Conservation (phyloP, 1,140 invertebrate genomes). For the Drosophila setifemur region DNA sequence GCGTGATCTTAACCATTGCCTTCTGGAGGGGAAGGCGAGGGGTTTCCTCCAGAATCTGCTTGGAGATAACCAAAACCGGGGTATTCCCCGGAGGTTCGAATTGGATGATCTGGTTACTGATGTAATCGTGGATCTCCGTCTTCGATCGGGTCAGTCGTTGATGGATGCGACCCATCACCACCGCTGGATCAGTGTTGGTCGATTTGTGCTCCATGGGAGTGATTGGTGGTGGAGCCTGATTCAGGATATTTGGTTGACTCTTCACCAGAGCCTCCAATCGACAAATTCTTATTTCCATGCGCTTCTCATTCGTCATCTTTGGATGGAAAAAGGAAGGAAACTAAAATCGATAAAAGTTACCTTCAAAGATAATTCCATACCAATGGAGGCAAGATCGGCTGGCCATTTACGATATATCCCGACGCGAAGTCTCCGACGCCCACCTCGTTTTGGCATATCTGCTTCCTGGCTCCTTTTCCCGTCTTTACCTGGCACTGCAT, state of each 20-base stretch:
- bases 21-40: background rate
- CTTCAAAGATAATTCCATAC: conserved; percentile 1
- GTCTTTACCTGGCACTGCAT: conserved; percentile 37
- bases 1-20: background rate
- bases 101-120: conserved; percentile 14
- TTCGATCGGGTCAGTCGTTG: conserved; percentile 38
- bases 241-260: background rate
- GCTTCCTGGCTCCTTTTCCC: conserved; percentile 9
- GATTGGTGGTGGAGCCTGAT: conserved; percentile 26
- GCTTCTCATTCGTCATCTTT: conserved; percentile 42
- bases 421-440: conserved; percentile 11
- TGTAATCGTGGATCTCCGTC: conserved; percentile 52
- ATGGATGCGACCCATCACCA: conserved; percentile 18
- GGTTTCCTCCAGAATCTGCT: background rate
- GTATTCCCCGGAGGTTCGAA: background rate
- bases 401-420: conserved; percentile 13
- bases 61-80: background rate
- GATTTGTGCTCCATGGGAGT: background rate
- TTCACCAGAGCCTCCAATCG: conserved; percentile 12
- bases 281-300: conserved; percentile 40
- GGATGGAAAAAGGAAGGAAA: background rate
- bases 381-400: conserved; percentile 44
- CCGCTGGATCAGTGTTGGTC: conserved; percentile 17
- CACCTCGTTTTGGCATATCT: background rate
- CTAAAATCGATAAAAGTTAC: too few relatives aligned